Evolutionary conservation across 2,797 vertebrate genomes (phyloP), one percentile per base, ranked within the genome.

Genomic region (Tamandua tetradactyla): DNA sequence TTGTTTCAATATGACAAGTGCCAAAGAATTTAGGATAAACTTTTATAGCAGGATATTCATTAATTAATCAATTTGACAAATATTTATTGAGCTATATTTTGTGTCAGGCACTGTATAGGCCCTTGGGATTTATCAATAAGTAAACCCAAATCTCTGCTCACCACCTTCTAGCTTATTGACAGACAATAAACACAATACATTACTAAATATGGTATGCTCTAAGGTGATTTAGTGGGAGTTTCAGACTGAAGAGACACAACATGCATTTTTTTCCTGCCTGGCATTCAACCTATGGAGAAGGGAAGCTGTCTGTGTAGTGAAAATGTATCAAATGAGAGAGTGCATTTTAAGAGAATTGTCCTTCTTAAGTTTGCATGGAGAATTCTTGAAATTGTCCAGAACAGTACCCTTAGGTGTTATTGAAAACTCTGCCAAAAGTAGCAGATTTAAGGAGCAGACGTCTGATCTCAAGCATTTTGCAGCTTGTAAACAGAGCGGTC

Each of bases 381-480:
- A 97, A 96, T 87, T 96, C 13, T 35, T 93, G 52, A 89, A 42
- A 68, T 96, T 93, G 49, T 91, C 68, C 86, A 94, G 79, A 97
- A 87, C 1, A 83, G 44, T 2, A 91, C 82, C 69, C 88, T 85
- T 55, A 96, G 69, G 92, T 93, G 61, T 86, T 87, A 83, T 87
- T 89, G 47, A 82, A 96, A 96, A 49, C 42, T 5, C 49, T 95
- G 74, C 80, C 93, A 92, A 96, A 97, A 97, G 82, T 71, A 96
- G 87, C 88, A 97, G 87, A 94, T 96, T 96, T 96, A 79, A 98
- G 83, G 10, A 93, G 88, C 37, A 96, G 91, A 94, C 47, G 83
- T 97, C 82, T 95, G 83, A 95, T 97, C 94, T 68, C 91, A 97
- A 96, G 90, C 17, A 64, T 96, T 98, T 97, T 97, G 30, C 79